Base-by-base conservation (phyloP, 2,888 invertebrate species). In the Exocentrus adspersus region DNA sequence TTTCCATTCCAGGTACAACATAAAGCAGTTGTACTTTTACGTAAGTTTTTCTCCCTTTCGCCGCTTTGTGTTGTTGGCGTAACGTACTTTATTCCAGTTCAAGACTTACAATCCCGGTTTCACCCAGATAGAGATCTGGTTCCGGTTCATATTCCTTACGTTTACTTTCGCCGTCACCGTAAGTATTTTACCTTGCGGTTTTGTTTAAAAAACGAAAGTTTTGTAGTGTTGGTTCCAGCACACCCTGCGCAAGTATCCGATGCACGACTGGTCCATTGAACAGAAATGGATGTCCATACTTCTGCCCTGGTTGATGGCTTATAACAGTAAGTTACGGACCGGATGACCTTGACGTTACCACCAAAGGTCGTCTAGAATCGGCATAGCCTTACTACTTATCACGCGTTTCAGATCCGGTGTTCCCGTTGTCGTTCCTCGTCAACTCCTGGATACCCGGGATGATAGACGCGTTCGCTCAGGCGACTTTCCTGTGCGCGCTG, bases 41-140 rank as follows among this genome's bases (percentile, higher is more conserved):
- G 95, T 95, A 81, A 90, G 93, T 89, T 77, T 30, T 53, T 62
- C n/a, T n/a, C n/a, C n/a, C n/a, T n/a, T n/a, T n/a, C n/a, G n/a
- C n/a, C n/a, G 62, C 20, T 45, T 41, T 41, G 3, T 46, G 7
- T 1, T 16, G 6, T 58, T 12, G n/a, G 42, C 30, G 9, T 19
- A 32, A n/a, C n/a, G n/a, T n/a, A n/a, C 57, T 69, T 72, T 64
- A 71, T 89, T 89, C 63, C 87, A 97, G 97, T 96, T 97, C 80
- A 96, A 96, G 84, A 95, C 93, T 2, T 98, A 97, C 84, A 97
- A 96, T 83, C 94, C 97, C 48, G 92, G 92, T 7, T 98, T 97
- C 80, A 97, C 97, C 24, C 95, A 97, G 85, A 92, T 98, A 80
- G 97, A 98, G 85, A 95, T 98, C 67, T 98, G 97, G 95, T 96